Conservation (phyloP, 2,888 invertebrate species). For the Plemyria rubiginata region DNA sequence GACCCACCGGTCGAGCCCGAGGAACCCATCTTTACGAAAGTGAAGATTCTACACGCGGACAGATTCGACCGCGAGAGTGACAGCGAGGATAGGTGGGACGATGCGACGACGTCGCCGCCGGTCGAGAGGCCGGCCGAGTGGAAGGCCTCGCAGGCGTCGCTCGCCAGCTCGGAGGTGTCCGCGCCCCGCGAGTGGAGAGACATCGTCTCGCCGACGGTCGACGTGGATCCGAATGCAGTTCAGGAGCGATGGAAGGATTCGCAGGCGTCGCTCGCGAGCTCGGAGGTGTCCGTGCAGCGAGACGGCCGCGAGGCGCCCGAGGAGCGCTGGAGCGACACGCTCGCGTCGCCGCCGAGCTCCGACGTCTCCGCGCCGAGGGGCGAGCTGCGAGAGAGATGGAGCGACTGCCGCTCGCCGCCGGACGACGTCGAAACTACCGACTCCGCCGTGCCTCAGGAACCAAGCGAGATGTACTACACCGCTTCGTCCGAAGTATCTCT, state of each 20-base stretch:
- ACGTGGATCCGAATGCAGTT: neutral
- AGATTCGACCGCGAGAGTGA: constrained; percentile 9
- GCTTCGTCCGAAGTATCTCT: constrained; percentile 76
- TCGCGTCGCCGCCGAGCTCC: constrained; percentile 33
- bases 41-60: constrained; percentile 28
- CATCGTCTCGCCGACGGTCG: constrained; percentile 24
- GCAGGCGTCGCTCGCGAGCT: constrained; percentile 50
- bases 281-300: constrained; percentile 53
- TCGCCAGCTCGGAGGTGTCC: constrained; percentile 29
- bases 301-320: constrained; percentile 55
- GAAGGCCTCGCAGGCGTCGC: constrained; percentile 30
- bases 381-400: constrained; percentile 46
- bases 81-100: constrained; percentile 2
- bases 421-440: constrained; percentile 57
- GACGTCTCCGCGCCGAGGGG: constrained; percentile 26
- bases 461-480: constrained; percentile 75
- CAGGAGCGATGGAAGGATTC: constrained; percentile 35
- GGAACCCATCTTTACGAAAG: constrained; percentile 19
- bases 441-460: constrained; percentile 53
- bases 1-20: constrained; percentile 34
- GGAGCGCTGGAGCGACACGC: constrained; percentile 49
- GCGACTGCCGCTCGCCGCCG: constrained; percentile 61
- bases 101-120: constrained; percentile 17
- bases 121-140: constrained; percentile 7
- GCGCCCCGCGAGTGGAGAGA: constrained; percentile 27